A percentile compares a stretch with the other conserved stretches of the same genome.
phyloP scores from a whole-genome alignment of 2,888 invertebrate genomes.

The Smittia aterrima region DNA sequence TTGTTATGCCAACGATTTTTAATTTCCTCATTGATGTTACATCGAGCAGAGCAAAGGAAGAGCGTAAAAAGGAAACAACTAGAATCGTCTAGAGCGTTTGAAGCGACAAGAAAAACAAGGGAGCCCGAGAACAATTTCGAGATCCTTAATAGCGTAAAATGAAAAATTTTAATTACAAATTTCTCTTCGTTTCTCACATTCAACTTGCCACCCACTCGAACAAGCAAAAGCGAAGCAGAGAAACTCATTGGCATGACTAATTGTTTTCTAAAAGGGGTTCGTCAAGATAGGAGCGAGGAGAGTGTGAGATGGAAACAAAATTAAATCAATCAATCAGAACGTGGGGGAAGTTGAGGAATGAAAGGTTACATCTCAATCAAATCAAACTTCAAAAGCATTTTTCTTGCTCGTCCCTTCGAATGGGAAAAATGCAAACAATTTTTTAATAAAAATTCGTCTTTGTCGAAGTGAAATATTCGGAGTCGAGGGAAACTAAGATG shows the following conservation, averaged over 20 bases:
- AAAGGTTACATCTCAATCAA: background rate
- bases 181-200: background rate
- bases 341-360: background rate
- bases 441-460: background rate
- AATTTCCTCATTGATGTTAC: slow-evolving; percentile 23
- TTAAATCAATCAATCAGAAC: slow-evolving; percentile 12
- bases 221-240: background rate
- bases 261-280: background rate
- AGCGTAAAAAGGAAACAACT: slow-evolving; percentile 1
- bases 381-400: slow-evolving; percentile 20
- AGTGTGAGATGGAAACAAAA: background rate
- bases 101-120: background rate
- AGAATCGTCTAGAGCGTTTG: background rate
- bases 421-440: background rate
- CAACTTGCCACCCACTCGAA: background rate
- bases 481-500: no score
- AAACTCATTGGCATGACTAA: slow-evolving; percentile 22
- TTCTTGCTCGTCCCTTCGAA: background rate
- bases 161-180: slow-evolving; percentile 19
- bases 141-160: background rate
- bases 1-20: slow-evolving; percentile 24
- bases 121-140: background rate
- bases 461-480: background rate
- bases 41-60: background rate
- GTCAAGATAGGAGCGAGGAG: background rate